phyloP scores from a whole-genome alignment of 2,113 vertebrate species.

The Macrotus californicus region DNA sequence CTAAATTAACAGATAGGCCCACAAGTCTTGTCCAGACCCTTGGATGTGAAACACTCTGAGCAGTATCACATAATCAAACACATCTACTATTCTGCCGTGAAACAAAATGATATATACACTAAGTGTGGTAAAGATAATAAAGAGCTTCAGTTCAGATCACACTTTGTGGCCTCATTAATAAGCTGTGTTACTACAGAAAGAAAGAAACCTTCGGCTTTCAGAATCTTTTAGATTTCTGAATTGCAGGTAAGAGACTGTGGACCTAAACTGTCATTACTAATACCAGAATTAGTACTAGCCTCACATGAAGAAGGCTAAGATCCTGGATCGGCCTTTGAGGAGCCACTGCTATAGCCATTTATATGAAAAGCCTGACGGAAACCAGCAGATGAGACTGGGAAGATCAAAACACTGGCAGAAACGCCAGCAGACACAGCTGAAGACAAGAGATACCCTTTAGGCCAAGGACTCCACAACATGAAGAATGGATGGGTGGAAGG shows the following conservation, averaged over 20 bases:
- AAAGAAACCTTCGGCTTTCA: not conserved
- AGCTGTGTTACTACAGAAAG: not conserved
- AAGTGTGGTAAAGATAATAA: not conserved
- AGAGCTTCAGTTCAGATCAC: not conserved
- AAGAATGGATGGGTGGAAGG: not conserved
- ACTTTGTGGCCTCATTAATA: not conserved
- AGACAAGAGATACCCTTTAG: not conserved
- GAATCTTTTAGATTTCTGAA: conserved; percentile 25
- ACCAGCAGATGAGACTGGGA: conserved; percentile 1
- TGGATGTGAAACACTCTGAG: not conserved
- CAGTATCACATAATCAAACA: not conserved
- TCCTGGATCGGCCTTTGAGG: not conserved
- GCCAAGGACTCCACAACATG: not conserved
- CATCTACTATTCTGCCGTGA: not conserved
- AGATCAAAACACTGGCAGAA: not conserved
- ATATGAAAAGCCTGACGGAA: not conserved
- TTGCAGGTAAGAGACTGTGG: not conserved
- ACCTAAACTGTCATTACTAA: not conserved
- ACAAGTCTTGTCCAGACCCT: not conserved
- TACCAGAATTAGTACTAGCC: not conserved
- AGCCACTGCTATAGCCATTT: not conserved
- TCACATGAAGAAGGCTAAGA: not conserved
- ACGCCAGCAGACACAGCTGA: not conserved
- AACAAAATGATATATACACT: not conserved
- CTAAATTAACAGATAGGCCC: conserved; percentile 18